phyloP scores from a whole-genome alignment of 2,888 invertebrate genomes.

The Amblyjoppa proteus region DNA sequence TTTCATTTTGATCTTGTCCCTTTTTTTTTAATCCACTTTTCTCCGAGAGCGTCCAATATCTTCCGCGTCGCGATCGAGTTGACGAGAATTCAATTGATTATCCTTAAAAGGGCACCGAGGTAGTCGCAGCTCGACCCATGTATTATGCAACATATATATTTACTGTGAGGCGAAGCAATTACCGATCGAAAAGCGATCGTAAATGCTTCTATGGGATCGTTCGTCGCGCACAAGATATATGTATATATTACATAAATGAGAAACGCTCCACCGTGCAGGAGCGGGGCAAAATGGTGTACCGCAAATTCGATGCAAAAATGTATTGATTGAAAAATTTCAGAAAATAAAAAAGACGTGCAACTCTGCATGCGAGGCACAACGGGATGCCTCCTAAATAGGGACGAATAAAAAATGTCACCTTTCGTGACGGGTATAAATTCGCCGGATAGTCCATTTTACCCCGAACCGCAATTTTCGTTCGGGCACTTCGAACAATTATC shows the following conservation, averaged over 20 bases:
- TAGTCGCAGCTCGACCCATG: background rate
- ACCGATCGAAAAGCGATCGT: background rate
- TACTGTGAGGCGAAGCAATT: background rate
- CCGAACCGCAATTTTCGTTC: too few relatives aligned
- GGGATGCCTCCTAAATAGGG: too few relatives aligned
- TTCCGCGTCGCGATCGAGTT: background rate
- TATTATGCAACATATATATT: background rate
- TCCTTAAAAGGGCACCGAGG: slow-evolving; percentile 4
- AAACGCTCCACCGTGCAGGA: background rate
- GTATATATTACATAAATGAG: background rate
- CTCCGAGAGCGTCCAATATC: background rate
- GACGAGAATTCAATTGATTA: slow-evolving; percentile 6
- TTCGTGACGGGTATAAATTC: too few relatives aligned
- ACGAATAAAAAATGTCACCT: too few relatives aligned
- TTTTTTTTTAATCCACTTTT: slow-evolving; percentile 6
- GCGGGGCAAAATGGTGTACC: too few relatives aligned
- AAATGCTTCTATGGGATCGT: background rate
- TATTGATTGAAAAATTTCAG: too few relatives aligned
- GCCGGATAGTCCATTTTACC: too few relatives aligned
- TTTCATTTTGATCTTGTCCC: background rate
- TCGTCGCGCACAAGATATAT: background rate
- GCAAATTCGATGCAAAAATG: too few relatives aligned
- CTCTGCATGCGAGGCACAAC: too few relatives aligned
- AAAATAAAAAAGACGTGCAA: too few relatives aligned
- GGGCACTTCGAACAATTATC: too few relatives aligned